Conservation (phyloP, 2,113 vertebrate species). For the Puffinus mauretanicus region DNA sequence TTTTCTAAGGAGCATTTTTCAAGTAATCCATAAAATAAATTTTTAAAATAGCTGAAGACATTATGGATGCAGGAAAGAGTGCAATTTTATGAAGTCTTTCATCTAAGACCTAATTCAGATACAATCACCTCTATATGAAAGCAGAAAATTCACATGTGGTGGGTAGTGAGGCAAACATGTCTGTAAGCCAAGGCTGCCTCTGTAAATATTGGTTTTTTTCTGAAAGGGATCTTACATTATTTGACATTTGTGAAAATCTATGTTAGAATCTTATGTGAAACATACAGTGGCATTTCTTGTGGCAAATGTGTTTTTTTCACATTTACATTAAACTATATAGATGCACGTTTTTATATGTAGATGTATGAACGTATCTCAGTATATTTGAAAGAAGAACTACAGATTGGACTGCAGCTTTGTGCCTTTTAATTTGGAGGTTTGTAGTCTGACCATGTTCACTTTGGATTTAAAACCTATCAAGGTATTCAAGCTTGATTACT, state of each 20-base stretch:
- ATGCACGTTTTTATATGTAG: background rate
- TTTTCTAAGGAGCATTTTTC: background rate
- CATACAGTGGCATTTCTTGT: background rate
- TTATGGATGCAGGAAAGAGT: background rate
- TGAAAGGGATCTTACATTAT: background rate
- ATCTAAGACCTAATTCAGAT: background rate
- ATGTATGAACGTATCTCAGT: background rate
- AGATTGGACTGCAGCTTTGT: background rate
- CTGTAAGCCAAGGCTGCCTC: background rate
- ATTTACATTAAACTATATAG: background rate
- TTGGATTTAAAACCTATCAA: background rate
- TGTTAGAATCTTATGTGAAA: background rate
- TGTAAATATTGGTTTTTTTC: background rate
- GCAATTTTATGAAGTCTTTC: background rate
- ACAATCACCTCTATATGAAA: background rate
- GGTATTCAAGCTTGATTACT: background rate
- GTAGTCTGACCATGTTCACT: background rate
- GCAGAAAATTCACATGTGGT: background rate
- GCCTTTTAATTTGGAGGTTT: background rate
- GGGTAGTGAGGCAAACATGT: background rate
- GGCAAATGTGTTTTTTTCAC: background rate
- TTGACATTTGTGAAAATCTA: background rate
- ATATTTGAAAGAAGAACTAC: background rate
- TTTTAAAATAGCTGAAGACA: background rate
- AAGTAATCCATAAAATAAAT: background rate